Conservation (phyloP, 2,888 invertebrate species). For the Coelopa pilipes region DNA sequence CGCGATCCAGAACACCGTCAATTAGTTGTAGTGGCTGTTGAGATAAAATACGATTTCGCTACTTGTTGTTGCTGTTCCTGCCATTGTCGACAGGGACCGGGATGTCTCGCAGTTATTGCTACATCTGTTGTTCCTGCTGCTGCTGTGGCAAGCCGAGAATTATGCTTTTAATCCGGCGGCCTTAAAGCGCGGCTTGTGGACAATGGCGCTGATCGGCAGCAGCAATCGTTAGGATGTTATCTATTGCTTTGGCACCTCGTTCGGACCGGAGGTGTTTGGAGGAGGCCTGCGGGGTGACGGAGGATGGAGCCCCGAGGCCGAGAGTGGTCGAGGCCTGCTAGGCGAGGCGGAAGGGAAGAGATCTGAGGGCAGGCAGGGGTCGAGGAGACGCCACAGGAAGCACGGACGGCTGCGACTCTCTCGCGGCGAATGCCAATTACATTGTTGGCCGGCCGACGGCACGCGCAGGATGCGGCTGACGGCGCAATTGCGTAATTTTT, state of each 20-base stretch:
- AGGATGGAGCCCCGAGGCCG: no score
- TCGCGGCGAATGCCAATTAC: no score
- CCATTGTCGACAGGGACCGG: background rate
- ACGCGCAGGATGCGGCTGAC: no score
- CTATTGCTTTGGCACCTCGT: slow-evolving; percentile 13
- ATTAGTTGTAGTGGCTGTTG: background rate
- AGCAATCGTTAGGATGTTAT: background rate
- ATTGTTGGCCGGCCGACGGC: no score
- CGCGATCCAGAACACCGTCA: background rate
- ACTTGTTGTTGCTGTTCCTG: background rate
- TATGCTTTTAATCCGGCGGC: background rate
- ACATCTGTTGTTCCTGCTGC: background rate
- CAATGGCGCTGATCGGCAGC: background rate
- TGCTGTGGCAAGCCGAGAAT: background rate
- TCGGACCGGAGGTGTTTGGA: background rate
- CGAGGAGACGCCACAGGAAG: no score
- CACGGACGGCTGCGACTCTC: no score
- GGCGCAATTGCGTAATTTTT: no score
- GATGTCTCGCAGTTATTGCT: background rate
- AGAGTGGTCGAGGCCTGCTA: background rate
- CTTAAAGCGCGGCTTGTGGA: background rate
- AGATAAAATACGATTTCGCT: no score
- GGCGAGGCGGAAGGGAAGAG: background rate
- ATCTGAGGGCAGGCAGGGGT: no score
- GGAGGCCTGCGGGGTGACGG: background rate